Percentiles rank a stretch among this genome's conserved stretches.
Evolutionary conservation across 2,113 vertebrate genomes (phyloP).

Genomic region (Carassius gibelio): DNA sequence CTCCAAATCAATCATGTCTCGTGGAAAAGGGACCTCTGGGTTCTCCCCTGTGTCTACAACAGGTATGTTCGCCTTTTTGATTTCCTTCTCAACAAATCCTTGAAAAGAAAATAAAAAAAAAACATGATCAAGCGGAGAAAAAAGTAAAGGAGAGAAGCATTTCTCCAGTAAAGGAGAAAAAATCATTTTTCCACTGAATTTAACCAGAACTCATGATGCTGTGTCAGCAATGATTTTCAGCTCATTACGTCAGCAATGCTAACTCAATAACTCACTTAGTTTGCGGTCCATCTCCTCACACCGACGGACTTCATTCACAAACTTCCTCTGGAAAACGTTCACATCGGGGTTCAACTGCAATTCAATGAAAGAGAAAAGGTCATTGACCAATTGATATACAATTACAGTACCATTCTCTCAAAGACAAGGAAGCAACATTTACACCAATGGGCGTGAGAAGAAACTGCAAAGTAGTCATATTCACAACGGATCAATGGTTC

Average conservation of each 20-base stretch:
- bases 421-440: slow-evolving; percentile 7
- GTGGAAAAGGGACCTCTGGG: slow-evolving; percentile 94
- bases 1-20: slow-evolving; percentile 99
- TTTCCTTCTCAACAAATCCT: slow-evolving; percentile 99
- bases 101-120: neutral
- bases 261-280: slow-evolving; percentile 71
- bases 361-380: neutral
- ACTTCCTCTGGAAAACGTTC: slow-evolving; percentile 97
- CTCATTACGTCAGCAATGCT: neutral
- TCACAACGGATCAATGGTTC: neutral
- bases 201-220: neutral
- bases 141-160: neutral
- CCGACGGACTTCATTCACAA: slow-evolving; percentile 95
- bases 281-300: slow-evolving; percentile 99
- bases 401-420: neutral
- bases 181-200: neutral
- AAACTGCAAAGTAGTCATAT: neutral
- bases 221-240: neutral
- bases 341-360: slow-evolving; percentile 93
- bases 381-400: neutral
- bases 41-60: slow-evolving; percentile 96
- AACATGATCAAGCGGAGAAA: neutral
- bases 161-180: neutral
- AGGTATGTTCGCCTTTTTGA: slow-evolving; percentile 90
- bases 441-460: neutral